Percentiles rank a stretch among this genome's conserved stretches.
These are phyloP conservation scores for Bombus ignitus DNA, from an alignment of 1,140 invertebrate genomes.

Conservation along the genomic window DNA sequence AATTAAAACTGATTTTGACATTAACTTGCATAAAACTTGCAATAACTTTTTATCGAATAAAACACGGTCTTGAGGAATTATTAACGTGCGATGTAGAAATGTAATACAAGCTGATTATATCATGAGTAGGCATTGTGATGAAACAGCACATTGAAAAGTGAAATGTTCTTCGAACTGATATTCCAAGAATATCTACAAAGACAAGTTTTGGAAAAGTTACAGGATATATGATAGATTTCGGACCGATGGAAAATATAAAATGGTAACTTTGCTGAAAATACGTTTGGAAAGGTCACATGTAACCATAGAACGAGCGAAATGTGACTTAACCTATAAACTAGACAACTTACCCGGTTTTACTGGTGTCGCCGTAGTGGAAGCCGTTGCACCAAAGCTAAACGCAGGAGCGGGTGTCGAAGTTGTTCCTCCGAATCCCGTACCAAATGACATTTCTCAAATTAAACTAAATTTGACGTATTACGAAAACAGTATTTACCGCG, in stretches of 20 bases:
- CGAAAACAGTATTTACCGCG: constrained; percentile 36
- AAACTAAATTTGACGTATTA: background rate
- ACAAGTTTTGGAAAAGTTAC: background rate
- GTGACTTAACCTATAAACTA: constrained; percentile 66
- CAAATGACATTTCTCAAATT: constrained; percentile 76
- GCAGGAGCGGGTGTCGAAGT: constrained; percentile 71
- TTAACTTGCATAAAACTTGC: background rate
- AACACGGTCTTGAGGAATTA: too few species aligned
- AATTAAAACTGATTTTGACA: constrained; percentile 2
- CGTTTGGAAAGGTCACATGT: constrained; percentile 5
- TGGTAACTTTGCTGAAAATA: background rate
- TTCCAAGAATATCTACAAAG: background rate
- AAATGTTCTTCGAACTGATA: background rate
- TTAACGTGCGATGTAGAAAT: background rate
- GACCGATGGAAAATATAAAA: background rate
- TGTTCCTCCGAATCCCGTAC: constrained; percentile 73
- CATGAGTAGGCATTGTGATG: background rate
- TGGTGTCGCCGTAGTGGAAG: constrained; percentile 72
- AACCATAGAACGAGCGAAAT: background rate
- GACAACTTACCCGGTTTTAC: constrained; percentile 75
- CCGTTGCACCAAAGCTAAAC: constrained; percentile 75
- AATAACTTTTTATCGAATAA: background rate
- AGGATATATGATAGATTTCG: too few species aligned
- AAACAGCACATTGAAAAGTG: background rate
- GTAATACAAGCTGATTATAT: background rate